Evolutionary conservation across 2,888 invertebrate species (phyloP), one percentile per base, ranked within the genome.

Genomic region (Ptilodon capucinus): DNA sequence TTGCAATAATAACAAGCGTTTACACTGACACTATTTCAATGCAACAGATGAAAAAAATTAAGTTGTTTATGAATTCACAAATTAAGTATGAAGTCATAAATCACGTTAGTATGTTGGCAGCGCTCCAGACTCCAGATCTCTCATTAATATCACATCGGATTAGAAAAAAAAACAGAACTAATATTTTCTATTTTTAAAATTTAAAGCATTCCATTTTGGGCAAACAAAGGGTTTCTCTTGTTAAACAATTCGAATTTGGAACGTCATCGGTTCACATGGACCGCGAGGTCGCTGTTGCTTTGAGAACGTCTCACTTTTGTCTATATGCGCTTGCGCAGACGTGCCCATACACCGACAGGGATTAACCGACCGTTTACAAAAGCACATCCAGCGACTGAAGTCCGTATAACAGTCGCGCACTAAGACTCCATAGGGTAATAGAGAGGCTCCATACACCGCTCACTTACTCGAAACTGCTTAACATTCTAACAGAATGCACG

Each of bases 401-500:
- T 46, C 48, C 51, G n/a, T n/a, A n/a, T 18, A 8, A 28, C n/a
- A 30, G 39, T 40, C 35, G 42, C 51, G 17, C 57, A 39, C 55
- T 55, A 40, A 43, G 13, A 68, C 60, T 74, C 47, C 48, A 52
- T 54, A 60, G 67, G 42, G 61, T 62, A 57, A 63, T 66, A 71
- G 54, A 72, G 64, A 63, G 63, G 57, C 64, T 61, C 63, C 58
- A 66, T 71, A 68, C 75, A 69, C 69, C 71, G 73, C 72, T 74
- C 64, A 51, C 75, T 79, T 74, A 73, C 75, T 67, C 76, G 84
- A 86, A 84, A 79, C 89, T 87, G 83, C 74, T 91, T 89, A 88
- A 81, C 85, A 90, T 91, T 90, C 90, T 79, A 78, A 78, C 79
- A 73, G 81, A 81, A 83, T 83, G 78, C 80, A 74, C 71, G 76